Percentiles rank a stretch among this genome's conserved stretches.
These are phyloP conservation scores for Varecia variegata DNA, from an alignment of 2,797 vertebrate species.

Conservation along the genomic window DNA sequence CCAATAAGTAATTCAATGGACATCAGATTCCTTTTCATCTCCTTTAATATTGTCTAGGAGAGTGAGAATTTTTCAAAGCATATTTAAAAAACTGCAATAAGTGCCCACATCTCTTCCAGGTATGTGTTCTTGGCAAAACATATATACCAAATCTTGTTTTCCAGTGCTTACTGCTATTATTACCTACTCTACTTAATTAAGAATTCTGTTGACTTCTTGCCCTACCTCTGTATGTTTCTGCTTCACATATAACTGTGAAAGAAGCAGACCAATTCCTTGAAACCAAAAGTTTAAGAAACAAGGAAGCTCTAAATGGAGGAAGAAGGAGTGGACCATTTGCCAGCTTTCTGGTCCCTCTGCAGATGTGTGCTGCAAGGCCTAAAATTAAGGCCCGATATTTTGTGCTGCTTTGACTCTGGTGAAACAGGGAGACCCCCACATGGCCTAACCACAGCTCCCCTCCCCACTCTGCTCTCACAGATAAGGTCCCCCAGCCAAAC, in stretches of 20 bases:
- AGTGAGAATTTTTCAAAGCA: not conserved
- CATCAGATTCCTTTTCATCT: not conserved
- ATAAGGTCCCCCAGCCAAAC: not conserved
- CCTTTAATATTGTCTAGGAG: not conserved
- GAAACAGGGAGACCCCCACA: not conserved
- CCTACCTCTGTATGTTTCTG: not conserved
- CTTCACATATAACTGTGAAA: conserved; percentile 5
- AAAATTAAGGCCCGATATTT: not conserved
- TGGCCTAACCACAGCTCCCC: not conserved
- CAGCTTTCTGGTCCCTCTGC: not conserved
- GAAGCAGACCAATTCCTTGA: not conserved
- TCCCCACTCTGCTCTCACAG: not conserved
- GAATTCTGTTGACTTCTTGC: not conserved
- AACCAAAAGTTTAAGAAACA: not conserved
- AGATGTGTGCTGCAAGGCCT: not conserved
- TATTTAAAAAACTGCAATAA: not conserved
- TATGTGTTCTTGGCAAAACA: not conserved
- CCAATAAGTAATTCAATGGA: not conserved
- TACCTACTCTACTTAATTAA: conserved; percentile 35
- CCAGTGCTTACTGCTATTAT: conserved; percentile 21
- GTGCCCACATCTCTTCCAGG: not conserved
- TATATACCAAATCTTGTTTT: conserved; percentile 19
- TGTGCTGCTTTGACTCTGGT: not conserved
- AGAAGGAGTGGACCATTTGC: not conserved
- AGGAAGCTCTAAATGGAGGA: not conserved